Base-by-base conservation (phyloP, 64 coral and sea anemone genomes). In the Actinia tenebrosa region DNA sequence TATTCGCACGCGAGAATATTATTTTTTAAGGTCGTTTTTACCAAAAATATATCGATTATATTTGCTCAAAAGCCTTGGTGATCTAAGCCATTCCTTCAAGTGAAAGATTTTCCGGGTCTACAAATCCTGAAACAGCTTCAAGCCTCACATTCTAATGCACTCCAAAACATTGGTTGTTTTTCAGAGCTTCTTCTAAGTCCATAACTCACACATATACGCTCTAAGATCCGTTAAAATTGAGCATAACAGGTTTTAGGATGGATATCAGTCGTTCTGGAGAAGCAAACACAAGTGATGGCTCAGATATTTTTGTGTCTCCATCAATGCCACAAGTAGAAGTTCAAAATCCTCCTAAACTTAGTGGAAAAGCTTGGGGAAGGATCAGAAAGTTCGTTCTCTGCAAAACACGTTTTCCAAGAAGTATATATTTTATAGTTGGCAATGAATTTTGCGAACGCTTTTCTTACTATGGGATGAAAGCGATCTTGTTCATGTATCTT, bases 401-500 rank as follows among this genome's bases (percentile, higher is more conserved):
- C 16, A 91, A 91, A 54, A 91, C 60, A 54, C 80, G 61, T 16
- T 95, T 95, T 89, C 93, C 93, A 14, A 79, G 72, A 83, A 88
- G 89, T 63, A 91, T 95, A 69, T 95, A 95, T 78, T 95, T 89
- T 26, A 95, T 95, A 52, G 83, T 95, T 44, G 93, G 93, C 18
- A 95, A 95, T 86, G 93, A 95, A 53, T 95, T 95, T 61, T 95
- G 93, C 22, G 93, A 95, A 44, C 66, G 93, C 14, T 95, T 95
- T 83, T 95, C 93, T 26, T 91, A 91, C 61, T 95, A 95, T 82
- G 89, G 93, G 8, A 95, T 95, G 93, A 95, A 95, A 89, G 92
- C 95, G 17, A 94, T 98, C 16, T 78, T 98, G 27, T 90, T 98
- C 54, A 20, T 98, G 56, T 98, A 98, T 71, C 89, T 98, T 20